These are phyloP conservation scores for Charanyca ferruginea DNA, from an alignment of 2,888 invertebrate genomes.

Conservation along the genomic window DNA sequence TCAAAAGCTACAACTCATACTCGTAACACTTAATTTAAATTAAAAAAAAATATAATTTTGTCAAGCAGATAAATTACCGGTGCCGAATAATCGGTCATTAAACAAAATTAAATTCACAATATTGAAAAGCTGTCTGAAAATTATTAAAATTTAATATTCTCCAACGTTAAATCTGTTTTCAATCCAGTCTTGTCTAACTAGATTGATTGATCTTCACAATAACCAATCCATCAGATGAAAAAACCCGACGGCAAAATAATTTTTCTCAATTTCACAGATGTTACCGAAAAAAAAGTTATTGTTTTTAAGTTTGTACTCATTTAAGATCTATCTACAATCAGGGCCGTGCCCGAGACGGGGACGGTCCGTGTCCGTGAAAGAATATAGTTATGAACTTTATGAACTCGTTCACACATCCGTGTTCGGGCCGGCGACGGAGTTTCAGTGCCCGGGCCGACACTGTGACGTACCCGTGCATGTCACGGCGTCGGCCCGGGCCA, in stretches of 20 bases:
- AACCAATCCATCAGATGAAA: background rate
- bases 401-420: too few relatives aligned
- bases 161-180: background rate
- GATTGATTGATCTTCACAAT: slow-evolving; percentile 20
- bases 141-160: slow-evolving; percentile 15
- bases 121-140: background rate
- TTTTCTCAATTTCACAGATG: background rate
- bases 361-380: too few relatives aligned
- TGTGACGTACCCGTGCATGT: too few relatives aligned
- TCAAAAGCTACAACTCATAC: background rate
- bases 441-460: too few relatives aligned
- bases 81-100: slow-evolving; percentile 17
- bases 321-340: too few relatives aligned
- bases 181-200: background rate
- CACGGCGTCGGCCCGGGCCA: too few relatives aligned
- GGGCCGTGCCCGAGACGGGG: too few relatives aligned
- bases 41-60: background rate
- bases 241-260: background rate
- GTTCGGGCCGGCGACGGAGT: too few relatives aligned
- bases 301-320: too few relatives aligned
- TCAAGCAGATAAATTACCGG: background rate
- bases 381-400: too few relatives aligned
- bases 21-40: background rate
- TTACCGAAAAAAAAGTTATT: too few relatives aligned
- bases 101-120: slow-evolving; percentile 19